Base-by-base conservation (phyloP, 2,113 vertebrate genomes). In the Calonectris borealis region DNA sequence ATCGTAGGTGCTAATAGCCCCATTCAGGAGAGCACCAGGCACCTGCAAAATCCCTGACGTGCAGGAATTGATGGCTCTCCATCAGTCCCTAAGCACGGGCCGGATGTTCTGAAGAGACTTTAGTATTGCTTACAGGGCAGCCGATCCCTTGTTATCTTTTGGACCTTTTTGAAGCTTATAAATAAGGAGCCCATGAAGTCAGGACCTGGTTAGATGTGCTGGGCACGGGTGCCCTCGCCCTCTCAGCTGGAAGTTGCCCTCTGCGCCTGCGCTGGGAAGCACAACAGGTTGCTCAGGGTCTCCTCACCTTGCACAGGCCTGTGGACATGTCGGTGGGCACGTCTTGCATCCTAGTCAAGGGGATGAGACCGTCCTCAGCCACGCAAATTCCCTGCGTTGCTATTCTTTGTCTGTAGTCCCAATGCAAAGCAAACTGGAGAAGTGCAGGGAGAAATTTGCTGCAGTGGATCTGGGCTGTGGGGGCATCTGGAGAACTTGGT, bases 1-100 rank as follows among this genome's bases (percentile, higher is more conserved):
- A 84, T 48, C 77, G 75, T 80, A 93, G 94, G 96, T 97, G 93
- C 91, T 97, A 96, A 97, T 96, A 84, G 93, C 90, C 57, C 46
- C 44, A 36, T 93, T 92, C 92, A 51, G 71, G 69, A 57, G 79
- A 64, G 46, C 81, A 90, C 60, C 18, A 90, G 76, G 77, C 76
- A 44, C 83, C 92, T 84, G 86, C 54, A 88, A 73, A 93, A 70
- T 86, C 92, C 66, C 61, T 95, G 94, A 40, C 87, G 80, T 3
- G 20, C 54, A 85, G 82, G 70, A 84, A 94, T 96, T 81, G 91
- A 93, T 93, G 82, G 77, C 49, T 85, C 70, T 96, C 7, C 27
- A 95, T 95, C 92, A 55, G 94, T 92, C 77, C 77, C 60, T 25
- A 55, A 91, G 80, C 60, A 55, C 40, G 0, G 1, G 44, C 49